Conservation (phyloP, 1,140 invertebrate species). For the Drosophila triauraria region DNA sequence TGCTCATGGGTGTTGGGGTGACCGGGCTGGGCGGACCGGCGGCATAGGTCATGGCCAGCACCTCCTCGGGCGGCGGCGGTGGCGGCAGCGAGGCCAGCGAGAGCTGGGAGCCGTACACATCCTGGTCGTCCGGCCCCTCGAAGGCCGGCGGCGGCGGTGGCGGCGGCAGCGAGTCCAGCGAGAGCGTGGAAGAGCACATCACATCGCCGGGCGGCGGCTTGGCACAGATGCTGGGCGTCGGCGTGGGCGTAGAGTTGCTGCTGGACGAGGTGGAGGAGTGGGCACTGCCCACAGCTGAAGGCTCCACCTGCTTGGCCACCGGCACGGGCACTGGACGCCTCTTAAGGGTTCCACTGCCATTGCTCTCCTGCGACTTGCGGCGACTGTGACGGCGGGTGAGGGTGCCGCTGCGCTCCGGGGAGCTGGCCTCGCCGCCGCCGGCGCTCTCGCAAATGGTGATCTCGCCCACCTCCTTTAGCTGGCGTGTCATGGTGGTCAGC, state of each 20-base stretch:
- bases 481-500: slow-evolving; percentile 95
- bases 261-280: slow-evolving; percentile 72
- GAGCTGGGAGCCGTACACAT: slow-evolving; percentile 89
- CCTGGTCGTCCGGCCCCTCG: slow-evolving; percentile 86
- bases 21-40: slow-evolving; percentile 36
- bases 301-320: slow-evolving; percentile 38
- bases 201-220: slow-evolving; percentile 55
- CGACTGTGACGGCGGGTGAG: slow-evolving; percentile 87
- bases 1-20: slow-evolving; percentile 46
- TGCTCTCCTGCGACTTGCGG: slow-evolving; percentile 87
- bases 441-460: slow-evolving; percentile 85
- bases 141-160: slow-evolving; percentile 90
- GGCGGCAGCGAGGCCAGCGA: slow-evolving; percentile 89
- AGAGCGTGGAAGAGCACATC: slow-evolving; percentile 91
- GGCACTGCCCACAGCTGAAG: slow-evolving; percentile 41
- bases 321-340: slow-evolving; percentile 74
- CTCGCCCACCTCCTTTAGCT: slow-evolving; percentile 93
- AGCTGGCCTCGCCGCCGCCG: slow-evolving; percentile 47
- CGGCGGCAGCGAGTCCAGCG: slow-evolving; percentile 90
- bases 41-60: slow-evolving; percentile 49
- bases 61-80: slow-evolving; percentile 87
- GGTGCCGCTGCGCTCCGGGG: slow-evolving; percentile 85
- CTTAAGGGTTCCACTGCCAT: slow-evolving; percentile 88
- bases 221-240: slow-evolving; percentile 77
- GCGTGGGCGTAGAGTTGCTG: slow-evolving; percentile 80